Conservation (phyloP, 1,140 invertebrate species). For the Brachionus plicatilis region DNA sequence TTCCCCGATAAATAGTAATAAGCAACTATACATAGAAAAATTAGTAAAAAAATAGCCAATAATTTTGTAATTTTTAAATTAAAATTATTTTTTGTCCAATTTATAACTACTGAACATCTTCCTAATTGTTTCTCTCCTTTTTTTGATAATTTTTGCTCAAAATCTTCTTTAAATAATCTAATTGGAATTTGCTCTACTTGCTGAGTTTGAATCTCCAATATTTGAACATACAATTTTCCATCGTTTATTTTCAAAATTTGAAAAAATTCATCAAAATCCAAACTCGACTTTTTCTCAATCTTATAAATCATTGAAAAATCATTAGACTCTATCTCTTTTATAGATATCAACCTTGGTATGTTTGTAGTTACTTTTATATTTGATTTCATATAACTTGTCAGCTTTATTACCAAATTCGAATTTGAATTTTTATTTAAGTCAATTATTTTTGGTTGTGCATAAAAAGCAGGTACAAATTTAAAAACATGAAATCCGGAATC, state of each 20-base stretch:
- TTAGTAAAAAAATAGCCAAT: no score
- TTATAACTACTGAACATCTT: no score
- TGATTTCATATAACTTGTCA: background rate
- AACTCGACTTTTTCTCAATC: background rate
- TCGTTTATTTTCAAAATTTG: background rate
- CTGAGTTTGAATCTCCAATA: background rate
- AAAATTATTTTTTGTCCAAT: no score
- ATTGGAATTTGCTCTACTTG: background rate
- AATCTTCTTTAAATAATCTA: background rate
- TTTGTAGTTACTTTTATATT: background rate
- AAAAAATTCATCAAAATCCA: background rate
- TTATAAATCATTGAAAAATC: background rate
- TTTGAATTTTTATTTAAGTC: background rate
- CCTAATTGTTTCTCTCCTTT: no score
- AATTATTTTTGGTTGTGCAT: background rate
- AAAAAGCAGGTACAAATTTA: conserved; percentile 6
- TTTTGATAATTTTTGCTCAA: no score
- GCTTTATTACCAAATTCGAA: background rate
- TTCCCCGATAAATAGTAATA: no score
- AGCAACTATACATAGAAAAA: no score
- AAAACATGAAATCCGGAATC: background rate
- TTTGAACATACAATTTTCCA: background rate
- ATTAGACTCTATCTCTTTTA: background rate
- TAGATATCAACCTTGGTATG: background rate
- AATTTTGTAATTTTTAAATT: no score